Conservation (phyloP, 2,888 invertebrate species). For the Pachydiplax longipennis region DNA sequence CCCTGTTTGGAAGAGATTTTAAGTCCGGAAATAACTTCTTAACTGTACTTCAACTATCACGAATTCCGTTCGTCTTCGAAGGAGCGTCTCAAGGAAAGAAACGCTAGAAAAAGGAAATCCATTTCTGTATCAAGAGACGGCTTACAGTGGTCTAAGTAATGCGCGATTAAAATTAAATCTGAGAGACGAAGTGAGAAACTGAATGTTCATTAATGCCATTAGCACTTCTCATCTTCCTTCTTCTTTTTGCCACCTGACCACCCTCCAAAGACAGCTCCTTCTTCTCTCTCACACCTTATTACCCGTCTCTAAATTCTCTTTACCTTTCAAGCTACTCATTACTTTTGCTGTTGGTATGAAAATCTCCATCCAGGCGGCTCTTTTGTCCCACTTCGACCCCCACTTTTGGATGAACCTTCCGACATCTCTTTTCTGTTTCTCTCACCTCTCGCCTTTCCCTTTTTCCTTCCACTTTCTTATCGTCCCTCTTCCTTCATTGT, state of each 20-base stretch:
- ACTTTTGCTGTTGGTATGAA: constrained; percentile 18
- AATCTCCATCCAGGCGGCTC: background rate
- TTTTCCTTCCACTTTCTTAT: background rate
- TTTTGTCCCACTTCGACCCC: background rate
- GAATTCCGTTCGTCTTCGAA: background rate
- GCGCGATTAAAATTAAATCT: background rate
- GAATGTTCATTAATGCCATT: constrained; percentile 3
- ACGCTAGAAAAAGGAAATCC: background rate
- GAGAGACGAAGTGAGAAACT: background rate
- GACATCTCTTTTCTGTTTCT: background rate
- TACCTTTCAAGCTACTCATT: constrained; percentile 18
- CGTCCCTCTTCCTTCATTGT: background rate
- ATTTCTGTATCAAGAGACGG: background rate
- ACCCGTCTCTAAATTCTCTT: constrained; percentile 33
- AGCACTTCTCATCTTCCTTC: background rate
- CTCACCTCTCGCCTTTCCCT: background rate
- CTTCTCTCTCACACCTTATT: background rate
- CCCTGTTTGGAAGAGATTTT: too few species aligned
- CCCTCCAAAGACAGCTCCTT: background rate
- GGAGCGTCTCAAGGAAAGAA: background rate
- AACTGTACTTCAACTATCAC: too few species aligned
- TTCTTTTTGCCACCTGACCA: background rate
- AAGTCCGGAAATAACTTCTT: too few species aligned
- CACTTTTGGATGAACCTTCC: background rate
- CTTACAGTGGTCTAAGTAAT: background rate